Conservation (phyloP, 2,113 vertebrate genomes). For the Orcinus orca region DNA sequence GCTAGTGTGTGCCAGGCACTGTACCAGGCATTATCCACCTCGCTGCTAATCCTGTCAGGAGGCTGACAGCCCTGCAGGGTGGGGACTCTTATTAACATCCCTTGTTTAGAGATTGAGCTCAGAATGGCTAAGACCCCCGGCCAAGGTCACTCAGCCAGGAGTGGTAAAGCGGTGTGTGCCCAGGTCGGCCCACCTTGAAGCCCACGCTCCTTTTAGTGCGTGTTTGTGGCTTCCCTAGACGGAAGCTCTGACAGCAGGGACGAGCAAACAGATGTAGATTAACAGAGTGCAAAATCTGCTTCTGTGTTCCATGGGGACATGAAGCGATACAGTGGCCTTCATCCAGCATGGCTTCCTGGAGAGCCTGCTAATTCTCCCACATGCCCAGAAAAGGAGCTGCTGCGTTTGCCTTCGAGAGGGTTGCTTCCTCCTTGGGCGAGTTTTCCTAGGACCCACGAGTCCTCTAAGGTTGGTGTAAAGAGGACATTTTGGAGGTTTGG, state of each 20-base stretch:
- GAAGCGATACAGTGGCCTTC: neutral
- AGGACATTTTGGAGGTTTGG: neutral
- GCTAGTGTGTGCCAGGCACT: neutral
- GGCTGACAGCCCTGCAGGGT: neutral
- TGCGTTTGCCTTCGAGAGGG: neutral
- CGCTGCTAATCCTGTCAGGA: neutral
- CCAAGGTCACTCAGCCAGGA: neutral
- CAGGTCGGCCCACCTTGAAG: neutral
- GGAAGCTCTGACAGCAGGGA: conserved; percentile 15
- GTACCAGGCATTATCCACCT: neutral
- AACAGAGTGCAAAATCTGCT: conserved; percentile 57
- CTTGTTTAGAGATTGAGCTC: neutral
- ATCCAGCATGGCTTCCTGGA: neutral
- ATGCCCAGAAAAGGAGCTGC: neutral
- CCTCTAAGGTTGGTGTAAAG: neutral
- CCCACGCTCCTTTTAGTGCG: neutral
- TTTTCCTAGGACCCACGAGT: neutral
- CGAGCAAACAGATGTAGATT: conserved; percentile 42
- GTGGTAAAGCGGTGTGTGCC: neutral
- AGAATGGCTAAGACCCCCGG: neutral
- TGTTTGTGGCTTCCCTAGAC: neutral
- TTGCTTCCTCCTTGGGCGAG: neutral
- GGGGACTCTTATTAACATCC: neutral
- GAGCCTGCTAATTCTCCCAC: neutral
- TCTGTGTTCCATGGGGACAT: neutral